phyloP scores from a whole-genome alignment of 2,888 invertebrate genomes.

The Drosophila ustulata region DNA sequence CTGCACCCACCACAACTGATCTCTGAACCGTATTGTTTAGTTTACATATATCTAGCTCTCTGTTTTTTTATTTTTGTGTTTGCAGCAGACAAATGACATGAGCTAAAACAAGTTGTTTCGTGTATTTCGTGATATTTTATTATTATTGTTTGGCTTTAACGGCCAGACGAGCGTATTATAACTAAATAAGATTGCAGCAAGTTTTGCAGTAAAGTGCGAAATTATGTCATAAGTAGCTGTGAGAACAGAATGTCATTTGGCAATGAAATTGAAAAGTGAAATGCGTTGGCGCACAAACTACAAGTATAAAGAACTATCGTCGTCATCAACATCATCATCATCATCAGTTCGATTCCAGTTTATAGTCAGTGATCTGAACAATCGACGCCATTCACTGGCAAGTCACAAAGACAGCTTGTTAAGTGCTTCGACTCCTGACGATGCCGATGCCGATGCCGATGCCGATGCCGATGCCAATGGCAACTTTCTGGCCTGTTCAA shows the following conservation, averaged over 20 bases:
- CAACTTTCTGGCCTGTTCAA: slow-evolving; percentile 56
- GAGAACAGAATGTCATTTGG: slow-evolving; percentile 22
- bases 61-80: slow-evolving; percentile 26
- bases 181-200: slow-evolving; percentile 38
- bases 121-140: slow-evolving; percentile 32
- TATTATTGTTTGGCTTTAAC: slow-evolving; percentile 46
- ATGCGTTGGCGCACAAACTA: slow-evolving; percentile 47
- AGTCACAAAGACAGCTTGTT: slow-evolving; percentile 21
- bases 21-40: slow-evolving; percentile 45
- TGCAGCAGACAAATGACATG: slow-evolving; percentile 29
- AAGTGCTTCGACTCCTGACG: slow-evolving; percentile 8
- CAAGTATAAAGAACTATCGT: slow-evolving; percentile 28
- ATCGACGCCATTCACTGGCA: slow-evolving; percentile 36
- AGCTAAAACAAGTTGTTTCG: slow-evolving; percentile 44
- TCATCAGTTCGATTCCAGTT: slow-evolving; percentile 33
- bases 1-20: slow-evolving; percentile 57
- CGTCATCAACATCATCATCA: not conserved
- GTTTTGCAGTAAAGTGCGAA: slow-evolving; percentile 29
- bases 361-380: slow-evolving; percentile 28
- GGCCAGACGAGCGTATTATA: slow-evolving; percentile 16
- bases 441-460: not conserved
- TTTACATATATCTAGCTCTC: slow-evolving; percentile 5
- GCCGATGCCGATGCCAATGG: slow-evolving; percentile 11
- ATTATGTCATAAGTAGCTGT: slow-evolving; percentile 34
- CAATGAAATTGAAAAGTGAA: slow-evolving; percentile 55